phyloP scores from a whole-genome alignment of 2,113 vertebrate genomes.

The Murina feae region DNA sequence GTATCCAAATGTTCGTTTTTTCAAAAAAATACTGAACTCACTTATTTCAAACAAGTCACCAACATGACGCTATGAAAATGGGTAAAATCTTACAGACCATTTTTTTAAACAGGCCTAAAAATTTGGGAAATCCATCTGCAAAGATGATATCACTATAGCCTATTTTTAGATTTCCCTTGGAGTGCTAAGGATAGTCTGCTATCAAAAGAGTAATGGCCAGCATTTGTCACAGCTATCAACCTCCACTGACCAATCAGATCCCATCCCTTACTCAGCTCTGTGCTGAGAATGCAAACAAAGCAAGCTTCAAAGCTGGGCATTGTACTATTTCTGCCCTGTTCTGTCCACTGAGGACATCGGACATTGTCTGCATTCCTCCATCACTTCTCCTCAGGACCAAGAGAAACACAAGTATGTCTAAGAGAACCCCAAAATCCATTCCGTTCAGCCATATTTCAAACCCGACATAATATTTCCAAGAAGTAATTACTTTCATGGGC shows the following conservation, averaged over 20 bases:
- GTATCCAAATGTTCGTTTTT: background rate
- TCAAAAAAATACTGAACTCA: slow-evolving; percentile 7
- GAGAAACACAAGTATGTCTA: background rate
- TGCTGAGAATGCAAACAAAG: background rate
- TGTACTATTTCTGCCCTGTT: background rate
- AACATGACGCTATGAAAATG: background rate
- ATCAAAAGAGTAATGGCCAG: background rate
- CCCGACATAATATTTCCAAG: background rate
- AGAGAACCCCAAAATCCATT: background rate
- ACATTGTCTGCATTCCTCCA: background rate
- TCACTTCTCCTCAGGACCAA: background rate
- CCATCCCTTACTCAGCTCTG: background rate
- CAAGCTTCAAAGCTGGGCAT: background rate
- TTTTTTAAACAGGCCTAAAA: background rate
- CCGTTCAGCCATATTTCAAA: slow-evolving; percentile 19
- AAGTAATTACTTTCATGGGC: slow-evolving; percentile 94
- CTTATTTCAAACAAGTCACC: background rate
- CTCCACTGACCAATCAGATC: background rate
- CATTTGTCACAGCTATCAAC: background rate
- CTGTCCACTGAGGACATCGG: slow-evolving; percentile 1
- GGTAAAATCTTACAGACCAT: background rate
- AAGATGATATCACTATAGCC: background rate
- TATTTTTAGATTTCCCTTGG: background rate
- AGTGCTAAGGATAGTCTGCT: background rate
- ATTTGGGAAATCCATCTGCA: background rate